Evolutionary conservation across 2,888 invertebrate species (phyloP).

Genomic region (Lutraria lutraria): DNA sequence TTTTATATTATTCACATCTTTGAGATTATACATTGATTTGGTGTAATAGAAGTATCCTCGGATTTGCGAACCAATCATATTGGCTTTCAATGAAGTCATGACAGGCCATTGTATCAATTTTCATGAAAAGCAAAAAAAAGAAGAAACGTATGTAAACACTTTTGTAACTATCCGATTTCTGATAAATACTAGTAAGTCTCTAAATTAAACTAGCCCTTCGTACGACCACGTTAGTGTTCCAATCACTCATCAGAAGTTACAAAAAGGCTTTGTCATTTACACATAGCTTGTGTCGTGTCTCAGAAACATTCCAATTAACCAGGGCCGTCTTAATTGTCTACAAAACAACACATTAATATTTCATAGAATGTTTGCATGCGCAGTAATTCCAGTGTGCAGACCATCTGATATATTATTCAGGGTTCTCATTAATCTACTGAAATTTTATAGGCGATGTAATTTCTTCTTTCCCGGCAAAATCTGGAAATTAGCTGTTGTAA

Average conservation of each 20-base stretch:
- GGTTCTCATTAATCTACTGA: constrained; percentile 42
- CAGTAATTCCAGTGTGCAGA: constrained; percentile 14
- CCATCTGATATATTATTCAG: constrained; percentile 52
- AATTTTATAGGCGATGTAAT: constrained; percentile 44
- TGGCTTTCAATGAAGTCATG: no score
- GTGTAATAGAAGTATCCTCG: no score
- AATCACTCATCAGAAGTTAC: neutral
- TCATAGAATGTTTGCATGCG: constrained; percentile 34
- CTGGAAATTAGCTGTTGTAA: constrained; percentile 25
- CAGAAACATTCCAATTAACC: constrained; percentile 18
- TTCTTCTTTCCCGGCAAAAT: constrained; percentile 32
- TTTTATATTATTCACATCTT: no score
- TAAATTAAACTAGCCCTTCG: no score
- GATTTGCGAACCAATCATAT: no score
- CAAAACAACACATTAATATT: constrained; percentile 41
- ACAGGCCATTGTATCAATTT: no score
- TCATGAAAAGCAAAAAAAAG: no score
- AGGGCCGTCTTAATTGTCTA: constrained; percentile 26
- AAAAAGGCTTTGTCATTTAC: neutral
- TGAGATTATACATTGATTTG: no score
- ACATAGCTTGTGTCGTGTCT: neutral
- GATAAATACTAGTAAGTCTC: no score
- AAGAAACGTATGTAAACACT: no score
- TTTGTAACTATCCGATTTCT: no score
- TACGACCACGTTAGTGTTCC: neutral